Evolutionary conservation across 2,888 invertebrate genomes (phyloP), one percentile per base, ranked within the genome.

Genomic region (Rhimphoctona megacephalus): DNA sequence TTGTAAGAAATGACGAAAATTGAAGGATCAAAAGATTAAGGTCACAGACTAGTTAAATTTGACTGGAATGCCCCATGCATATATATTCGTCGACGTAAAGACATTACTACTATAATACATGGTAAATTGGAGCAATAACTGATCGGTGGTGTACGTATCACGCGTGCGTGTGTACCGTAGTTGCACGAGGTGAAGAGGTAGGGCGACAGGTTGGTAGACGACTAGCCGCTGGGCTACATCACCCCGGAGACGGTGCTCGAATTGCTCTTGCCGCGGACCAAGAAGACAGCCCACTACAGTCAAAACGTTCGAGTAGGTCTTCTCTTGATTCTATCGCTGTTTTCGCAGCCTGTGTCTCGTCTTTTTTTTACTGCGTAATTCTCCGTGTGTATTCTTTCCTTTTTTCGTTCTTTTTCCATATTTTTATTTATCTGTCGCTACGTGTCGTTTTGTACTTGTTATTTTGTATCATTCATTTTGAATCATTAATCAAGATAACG

Each of bases 221-320:
- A 90, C 94, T 95, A 92, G 95, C 95, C 89, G 95, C 95, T 89
- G 95, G 94, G 91, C 94, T 95, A 88, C 94, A 94, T 94, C 95
- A 94, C 94, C 91, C 94, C 92, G 95, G 95, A 93, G 95, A 95
- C 92, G 95, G 94, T 92, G 95, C 94, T 90, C 94, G 94, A 90
- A 94, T 94, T 91, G 94, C 94, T 89, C 94, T 95, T 93, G 95
- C 95, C 89, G 95, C 95, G 90, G 97, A 97, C 94, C 97, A 97
- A 92, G 98, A 98, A 96, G 97, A 97, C 95, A 97, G 97, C 94
- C 97, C 97, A 92, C 96, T 98, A 92, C 97, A 97, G 95, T 97
- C 97, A 92, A 97, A 97, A 95, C 95, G 97, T 96, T 97, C 97
- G 95, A 97, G 97, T 97, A 97, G 95, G 97, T 97, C 96, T 94